Evolutionary conservation across 2,888 invertebrate genomes (phyloP).

Genomic region (Spilarctia lutea): DNA sequence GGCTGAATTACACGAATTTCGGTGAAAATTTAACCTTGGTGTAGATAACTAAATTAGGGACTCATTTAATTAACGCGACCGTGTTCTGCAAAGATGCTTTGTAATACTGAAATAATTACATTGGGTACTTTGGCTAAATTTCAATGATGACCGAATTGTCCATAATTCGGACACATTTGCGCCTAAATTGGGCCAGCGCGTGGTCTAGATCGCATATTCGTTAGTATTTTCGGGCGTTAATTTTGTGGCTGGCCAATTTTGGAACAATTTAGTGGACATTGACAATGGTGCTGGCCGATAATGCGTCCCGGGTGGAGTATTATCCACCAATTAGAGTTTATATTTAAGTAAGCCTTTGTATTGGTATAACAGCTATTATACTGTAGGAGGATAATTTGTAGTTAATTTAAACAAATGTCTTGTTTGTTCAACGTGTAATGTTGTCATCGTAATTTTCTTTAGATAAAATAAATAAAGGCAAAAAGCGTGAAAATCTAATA

Average conservation of each 20-base stretch:
- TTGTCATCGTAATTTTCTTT: not conserved
- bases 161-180: slow-evolving; percentile 41
- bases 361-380: not conserved
- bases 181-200: slow-evolving; percentile 42
- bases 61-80: not conserved
- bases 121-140: slow-evolving; percentile 25
- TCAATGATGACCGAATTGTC: slow-evolving; percentile 37
- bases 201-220: slow-evolving; percentile 56
- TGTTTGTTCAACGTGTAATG: not conserved
- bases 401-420: not conserved
- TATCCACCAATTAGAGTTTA: slow-evolving; percentile 28
- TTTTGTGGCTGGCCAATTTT: slow-evolving; percentile 59
- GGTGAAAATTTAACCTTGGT: not conserved
- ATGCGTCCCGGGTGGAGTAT: slow-evolving; percentile 21
- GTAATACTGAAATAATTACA: slow-evolving; percentile 26
- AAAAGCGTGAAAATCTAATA: not conserved
- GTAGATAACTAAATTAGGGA: not conserved
- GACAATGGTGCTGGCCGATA: slow-evolving; percentile 30
- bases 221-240: slow-evolving; percentile 60
- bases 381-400: not conserved
- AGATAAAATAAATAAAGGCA: not conserved
- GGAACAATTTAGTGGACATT: slow-evolving; percentile 52
- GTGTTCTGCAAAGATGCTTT: slow-evolving; percentile 1
- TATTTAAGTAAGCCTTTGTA: slow-evolving; percentile 15
- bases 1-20: not conserved